Conservation (phyloP, 2,888 invertebrate species). For the Amiota mariae region DNA sequence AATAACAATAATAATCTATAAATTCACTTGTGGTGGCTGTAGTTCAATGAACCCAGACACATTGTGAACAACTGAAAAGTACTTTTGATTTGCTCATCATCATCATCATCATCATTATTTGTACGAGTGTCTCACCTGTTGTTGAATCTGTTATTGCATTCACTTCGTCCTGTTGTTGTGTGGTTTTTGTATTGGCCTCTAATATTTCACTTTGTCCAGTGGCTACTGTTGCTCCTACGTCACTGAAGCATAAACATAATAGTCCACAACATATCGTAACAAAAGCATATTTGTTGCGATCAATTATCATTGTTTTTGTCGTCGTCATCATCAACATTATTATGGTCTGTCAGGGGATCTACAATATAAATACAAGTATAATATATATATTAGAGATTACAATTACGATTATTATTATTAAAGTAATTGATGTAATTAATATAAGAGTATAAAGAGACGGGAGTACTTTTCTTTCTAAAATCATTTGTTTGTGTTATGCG, state of each 20-base stretch:
- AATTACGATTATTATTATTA: neutral
- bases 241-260: conserved; percentile 35
- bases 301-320: conserved; percentile 51
- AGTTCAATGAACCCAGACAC: conserved; percentile 62
- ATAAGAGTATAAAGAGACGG: too few species aligned
- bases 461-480: too few species aligned
- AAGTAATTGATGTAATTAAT: too few species aligned
- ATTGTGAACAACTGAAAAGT: conserved; percentile 38
- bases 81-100: neutral
- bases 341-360: conserved; percentile 51
- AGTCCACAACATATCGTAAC: conserved; percentile 61
- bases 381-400: neutral
- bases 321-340: conserved; percentile 47
- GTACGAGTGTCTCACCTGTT: conserved; percentile 51
- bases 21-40: conserved; percentile 37
- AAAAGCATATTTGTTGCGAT: conserved; percentile 69
- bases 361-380: conserved; percentile 13
- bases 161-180: conserved; percentile 59
- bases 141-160: conserved; percentile 57
- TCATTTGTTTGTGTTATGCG: too few species aligned
- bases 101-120: neutral
- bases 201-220: conserved; percentile 33
- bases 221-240: conserved; percentile 25
- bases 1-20: conserved; percentile 17
- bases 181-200: conserved; percentile 36